Base-by-base conservation (phyloP, 2,888 invertebrate species). In the Scaptomyza flava region DNA sequence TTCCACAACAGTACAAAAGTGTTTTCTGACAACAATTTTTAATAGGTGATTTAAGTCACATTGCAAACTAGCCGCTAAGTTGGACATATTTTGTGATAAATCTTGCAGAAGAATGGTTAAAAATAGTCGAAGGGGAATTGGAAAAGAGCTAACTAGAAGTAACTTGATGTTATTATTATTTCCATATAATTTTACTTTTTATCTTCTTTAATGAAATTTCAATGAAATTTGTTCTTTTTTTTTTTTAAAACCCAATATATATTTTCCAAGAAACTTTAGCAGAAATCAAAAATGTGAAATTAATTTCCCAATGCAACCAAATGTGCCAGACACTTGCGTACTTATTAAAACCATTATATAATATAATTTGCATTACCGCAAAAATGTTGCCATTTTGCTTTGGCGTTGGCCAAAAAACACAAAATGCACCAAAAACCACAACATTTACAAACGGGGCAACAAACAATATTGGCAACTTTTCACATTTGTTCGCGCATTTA, bases 381-480 rank as follows among this genome's bases (percentile, higher is more conserved):
- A 36, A 52, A 41, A 56, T 52, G 8, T 59, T 67, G 45, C 58
- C 41, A 57, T 48, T 43, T 42, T 17, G 54, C 31, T 46, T 58
- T 42, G 7, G n/a, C 50, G 23, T 30, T 42, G 47, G 51, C 50
- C 52, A 43, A 47, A 60, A 54, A 62, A 23, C 34, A 33, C 45
- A 30, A 30, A 53, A 64, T 54, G 20, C 68, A 65, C 69, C 34
- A 36, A 61, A 59, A 64, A 69, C 81, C 79, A 30, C 81, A 81
- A 63, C 70, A 70, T 73, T 76, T 77, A 72, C 72, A 41, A 83
- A 74, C 77, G 51, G 43, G 48, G 45, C 71, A 79, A 72, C 68
- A 79, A 58, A 72, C 72, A 74, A 77, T 75, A 75, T 76, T 81
- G 72, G 70, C 84, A 81, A 78, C 70, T 79, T 83, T 75, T 54